These are phyloP conservation scores for Synanthedon formicaeformis DNA, from an alignment of 2,888 invertebrate genomes.

Conservation along the genomic window DNA sequence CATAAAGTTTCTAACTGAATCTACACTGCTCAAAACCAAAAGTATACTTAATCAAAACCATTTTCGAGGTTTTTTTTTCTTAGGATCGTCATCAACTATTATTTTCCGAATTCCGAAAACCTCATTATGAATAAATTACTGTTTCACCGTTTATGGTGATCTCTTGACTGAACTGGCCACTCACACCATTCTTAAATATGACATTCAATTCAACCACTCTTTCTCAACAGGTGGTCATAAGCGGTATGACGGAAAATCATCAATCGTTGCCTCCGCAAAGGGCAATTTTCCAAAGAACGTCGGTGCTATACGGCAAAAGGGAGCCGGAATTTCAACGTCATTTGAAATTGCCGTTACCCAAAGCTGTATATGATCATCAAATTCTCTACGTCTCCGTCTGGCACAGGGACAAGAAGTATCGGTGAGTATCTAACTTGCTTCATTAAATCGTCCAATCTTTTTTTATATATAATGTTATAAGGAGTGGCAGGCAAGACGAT, in stretches of 20 bases:
- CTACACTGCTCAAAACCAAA: no score
- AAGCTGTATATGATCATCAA: conserved; percentile 65
- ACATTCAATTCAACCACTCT: no score
- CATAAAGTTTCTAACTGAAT: no score
- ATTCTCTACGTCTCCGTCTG: conserved; percentile 84
- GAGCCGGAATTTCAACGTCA: conserved; percentile 85
- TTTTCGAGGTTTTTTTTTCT: no score
- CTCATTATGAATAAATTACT: no score
- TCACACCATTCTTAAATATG: no score
- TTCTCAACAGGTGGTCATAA: conserved; percentile 67
- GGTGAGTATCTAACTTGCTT: conserved; percentile 58
- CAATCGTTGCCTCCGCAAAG: conserved; percentile 53
- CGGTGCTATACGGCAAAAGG: conserved; percentile 82
- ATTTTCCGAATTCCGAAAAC: no score
- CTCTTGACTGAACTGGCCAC: no score
- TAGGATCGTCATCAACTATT: no score
- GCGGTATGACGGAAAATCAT: conserved; percentile 51
- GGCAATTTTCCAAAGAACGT: conserved; percentile 80
- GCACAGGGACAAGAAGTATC: conserved; percentile 85
- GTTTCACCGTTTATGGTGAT: no score
- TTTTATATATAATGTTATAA: neutral
- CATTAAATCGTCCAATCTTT: neutral
- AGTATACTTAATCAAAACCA: no score
- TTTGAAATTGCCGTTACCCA: conserved; percentile 75
- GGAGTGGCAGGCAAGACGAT: neutral